Conservation (phyloP, 2,113 vertebrate genomes). For the Thamnophis sirtalis region DNA sequence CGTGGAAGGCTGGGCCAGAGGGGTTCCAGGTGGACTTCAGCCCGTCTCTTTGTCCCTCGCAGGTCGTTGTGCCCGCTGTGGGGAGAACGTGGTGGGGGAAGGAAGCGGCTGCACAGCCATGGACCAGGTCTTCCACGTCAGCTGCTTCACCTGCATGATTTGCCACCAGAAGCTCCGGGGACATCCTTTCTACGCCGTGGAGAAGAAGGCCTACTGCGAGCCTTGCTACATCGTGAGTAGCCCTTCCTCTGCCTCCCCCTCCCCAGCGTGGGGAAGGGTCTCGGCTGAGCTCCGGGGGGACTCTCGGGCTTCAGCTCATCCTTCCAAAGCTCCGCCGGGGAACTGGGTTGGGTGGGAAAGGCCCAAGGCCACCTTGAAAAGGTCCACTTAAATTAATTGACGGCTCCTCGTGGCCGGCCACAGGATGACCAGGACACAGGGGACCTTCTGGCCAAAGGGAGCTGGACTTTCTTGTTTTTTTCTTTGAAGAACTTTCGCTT, state of each 20-base stretch:
- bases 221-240: constrained; percentile 95
- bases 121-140: constrained; percentile 96
- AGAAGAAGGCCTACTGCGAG: constrained; percentile 97
- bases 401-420: too few species aligned
- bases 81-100: constrained; percentile 94
- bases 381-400: too few species aligned
- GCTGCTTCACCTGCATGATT: constrained; percentile 91
- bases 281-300: not conserved
- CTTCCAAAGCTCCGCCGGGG: not conserved
- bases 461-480: too few species aligned
- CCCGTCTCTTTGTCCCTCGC: constrained; percentile 22
- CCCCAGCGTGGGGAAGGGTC: not conserved
- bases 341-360: too few species aligned
- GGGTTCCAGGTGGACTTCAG: fast-evolving
- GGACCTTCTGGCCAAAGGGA: too few species aligned
- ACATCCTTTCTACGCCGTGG: constrained; percentile 94
- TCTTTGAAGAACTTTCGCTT: too few species aligned
- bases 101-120: constrained; percentile 96
- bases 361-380: too few species aligned
- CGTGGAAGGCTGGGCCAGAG: not conserved
- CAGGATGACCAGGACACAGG: too few species aligned
- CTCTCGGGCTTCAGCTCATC: not conserved
- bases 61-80: constrained; percentile 94
- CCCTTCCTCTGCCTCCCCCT: not conserved
- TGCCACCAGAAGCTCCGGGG: constrained; percentile 90